phyloP scores from a whole-genome alignment of 2,797 vertebrate species.

The Sebastolobus alascanus region DNA sequence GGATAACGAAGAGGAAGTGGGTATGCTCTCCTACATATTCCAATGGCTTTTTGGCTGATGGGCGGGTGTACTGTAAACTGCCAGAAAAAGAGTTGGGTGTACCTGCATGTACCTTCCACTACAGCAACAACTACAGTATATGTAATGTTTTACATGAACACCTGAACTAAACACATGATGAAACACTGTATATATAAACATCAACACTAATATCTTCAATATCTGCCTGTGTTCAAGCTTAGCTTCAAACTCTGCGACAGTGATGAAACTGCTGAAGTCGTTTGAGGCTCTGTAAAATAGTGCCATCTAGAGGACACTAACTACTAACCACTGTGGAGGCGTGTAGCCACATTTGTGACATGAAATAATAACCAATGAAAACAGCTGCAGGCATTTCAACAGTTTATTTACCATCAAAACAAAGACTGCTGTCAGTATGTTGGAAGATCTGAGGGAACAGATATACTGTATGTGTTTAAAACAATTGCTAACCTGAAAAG shows the following conservation, averaged over 20 bases:
- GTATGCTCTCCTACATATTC: too few species aligned
- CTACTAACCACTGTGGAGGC: too few species aligned
- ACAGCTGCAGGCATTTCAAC: conserved; percentile 16
- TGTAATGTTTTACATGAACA: background rate
- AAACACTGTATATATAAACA: background rate
- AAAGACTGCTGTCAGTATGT: conserved; percentile 33
- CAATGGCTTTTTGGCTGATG: too few species aligned
- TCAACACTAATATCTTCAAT: background rate
- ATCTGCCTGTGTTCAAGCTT: background rate
- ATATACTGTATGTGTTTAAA: conserved; percentile 24
- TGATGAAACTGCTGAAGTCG: background rate
- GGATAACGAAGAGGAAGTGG: too few species aligned
- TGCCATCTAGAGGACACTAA: conserved; percentile 38
- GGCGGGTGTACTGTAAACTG: too few species aligned
- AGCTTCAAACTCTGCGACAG: background rate
- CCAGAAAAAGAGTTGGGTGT: too few species aligned
- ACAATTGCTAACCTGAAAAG: conserved; percentile 7
- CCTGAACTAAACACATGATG: background rate
- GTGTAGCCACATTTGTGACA: background rate
- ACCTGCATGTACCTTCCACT: too few species aligned
- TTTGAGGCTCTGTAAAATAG: background rate
- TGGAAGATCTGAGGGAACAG: conserved; percentile 42
- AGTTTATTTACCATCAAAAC: conserved; percentile 69
- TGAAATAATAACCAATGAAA: conserved; percentile 5
- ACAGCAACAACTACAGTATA: background rate